Evolutionary conservation across 2,888 invertebrate genomes (phyloP).

Genomic region (Ptilodon capucinus): DNA sequence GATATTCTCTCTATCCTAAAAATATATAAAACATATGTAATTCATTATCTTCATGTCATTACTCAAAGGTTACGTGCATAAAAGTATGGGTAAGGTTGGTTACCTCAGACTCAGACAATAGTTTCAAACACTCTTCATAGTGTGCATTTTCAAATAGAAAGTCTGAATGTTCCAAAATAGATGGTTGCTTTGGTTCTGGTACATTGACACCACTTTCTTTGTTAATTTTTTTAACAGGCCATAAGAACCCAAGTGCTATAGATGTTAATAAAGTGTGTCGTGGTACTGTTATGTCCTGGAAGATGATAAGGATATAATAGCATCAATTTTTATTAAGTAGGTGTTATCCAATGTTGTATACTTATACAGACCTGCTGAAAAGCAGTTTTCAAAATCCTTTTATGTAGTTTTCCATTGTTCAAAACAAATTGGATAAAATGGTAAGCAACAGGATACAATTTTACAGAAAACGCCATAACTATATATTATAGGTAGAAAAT

Average conservation of each 20-base stretch:
- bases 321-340: background rate
- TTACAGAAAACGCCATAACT: background rate
- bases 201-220: constrained; percentile 29
- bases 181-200: constrained; percentile 38
- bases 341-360: background rate
- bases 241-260: constrained; percentile 54
- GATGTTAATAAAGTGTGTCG: constrained; percentile 19
- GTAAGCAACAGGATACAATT: constrained; percentile 18
- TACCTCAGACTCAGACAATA: constrained; percentile 83
- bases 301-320: background rate
- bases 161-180: constrained; percentile 84
- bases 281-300: constrained; percentile 16
- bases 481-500: background rate
- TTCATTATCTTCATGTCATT: background rate
- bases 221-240: constrained; percentile 56
- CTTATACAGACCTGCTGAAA: constrained; percentile 4
- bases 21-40: constrained; percentile 9
- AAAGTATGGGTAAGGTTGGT: constrained; percentile 8
- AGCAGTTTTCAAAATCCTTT: constrained; percentile 3
- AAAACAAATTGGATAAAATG: constrained; percentile 14
- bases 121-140: constrained; percentile 85
- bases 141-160: constrained; percentile 84
- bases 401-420: constrained; percentile 5
- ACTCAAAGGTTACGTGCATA: no score
- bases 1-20: constrained; percentile 82